A percentile compares a stretch with the other conserved stretches of the same genome.
These are phyloP conservation scores for Lordiphosa mommai DNA, from an alignment of 1,140 invertebrate genomes.

Conservation along the genomic window DNA sequence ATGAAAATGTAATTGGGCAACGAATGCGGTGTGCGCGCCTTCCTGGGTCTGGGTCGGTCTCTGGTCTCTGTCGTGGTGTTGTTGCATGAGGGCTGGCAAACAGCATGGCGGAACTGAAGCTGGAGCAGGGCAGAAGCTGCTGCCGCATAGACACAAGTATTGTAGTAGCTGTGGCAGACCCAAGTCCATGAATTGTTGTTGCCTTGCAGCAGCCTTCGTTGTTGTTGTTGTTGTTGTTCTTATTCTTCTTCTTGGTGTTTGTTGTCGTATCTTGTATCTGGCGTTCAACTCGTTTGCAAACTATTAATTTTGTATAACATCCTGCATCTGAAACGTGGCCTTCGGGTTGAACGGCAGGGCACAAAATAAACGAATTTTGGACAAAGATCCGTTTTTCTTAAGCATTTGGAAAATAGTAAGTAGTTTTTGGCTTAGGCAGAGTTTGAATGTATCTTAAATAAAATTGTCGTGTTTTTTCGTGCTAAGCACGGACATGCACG, in stretches of 20 bases:
- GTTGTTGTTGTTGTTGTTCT: background rate
- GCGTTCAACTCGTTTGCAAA: slow-evolving; percentile 72
- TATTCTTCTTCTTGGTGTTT: slow-evolving; percentile 28
- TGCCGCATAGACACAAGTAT: slow-evolving; percentile 7
- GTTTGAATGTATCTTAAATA: no score
- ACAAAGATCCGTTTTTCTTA: slow-evolving; percentile 7
- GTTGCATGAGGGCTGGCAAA: slow-evolving; percentile 26
- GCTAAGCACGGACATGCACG: no score
- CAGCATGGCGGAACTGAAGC: slow-evolving; percentile 6
- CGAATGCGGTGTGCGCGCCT: slow-evolving; percentile 45
- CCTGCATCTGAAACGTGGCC: slow-evolving; percentile 67
- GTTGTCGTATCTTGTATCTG: slow-evolving; percentile 67
- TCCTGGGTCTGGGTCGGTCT: slow-evolving; percentile 13
- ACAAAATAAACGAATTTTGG: slow-evolving; percentile 11
- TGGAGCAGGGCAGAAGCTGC: background rate
- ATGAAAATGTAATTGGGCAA: slow-evolving; percentile 79
- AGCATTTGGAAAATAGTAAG: slow-evolving; percentile 28
- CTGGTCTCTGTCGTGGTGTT: slow-evolving; percentile 20
- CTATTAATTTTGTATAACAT: slow-evolving; percentile 73
- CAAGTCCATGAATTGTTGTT: slow-evolving; percentile 12
- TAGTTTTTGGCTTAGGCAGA: no score
- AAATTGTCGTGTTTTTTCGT: no score
- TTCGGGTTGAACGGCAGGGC: slow-evolving; percentile 45
- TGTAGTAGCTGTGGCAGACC: background rate
- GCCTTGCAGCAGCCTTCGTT: slow-evolving; percentile 21